These are phyloP conservation scores for Caenorhabditis briggsae DNA, from an alignment of 1,140 invertebrate genomes.

Conservation along the genomic window DNA sequence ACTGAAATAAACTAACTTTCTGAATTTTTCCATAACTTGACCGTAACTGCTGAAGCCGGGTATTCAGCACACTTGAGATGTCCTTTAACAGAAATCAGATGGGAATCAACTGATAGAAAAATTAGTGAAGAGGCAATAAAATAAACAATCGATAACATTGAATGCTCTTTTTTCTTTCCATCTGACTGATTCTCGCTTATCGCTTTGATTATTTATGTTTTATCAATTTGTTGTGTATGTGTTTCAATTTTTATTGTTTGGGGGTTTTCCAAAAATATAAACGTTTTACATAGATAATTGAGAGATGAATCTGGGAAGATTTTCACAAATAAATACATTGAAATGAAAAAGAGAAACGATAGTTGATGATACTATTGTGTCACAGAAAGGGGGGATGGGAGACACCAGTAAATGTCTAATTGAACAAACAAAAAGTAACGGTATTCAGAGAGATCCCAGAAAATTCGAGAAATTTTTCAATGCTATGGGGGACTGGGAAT, in stretches of 20 bases:
- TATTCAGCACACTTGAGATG: slow-evolving; percentile 4
- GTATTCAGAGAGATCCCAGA: no score
- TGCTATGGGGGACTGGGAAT: no score
- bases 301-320: not conserved
- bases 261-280: not conserved
- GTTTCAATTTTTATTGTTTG: slow-evolving; percentile 23
- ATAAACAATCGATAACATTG: slow-evolving; percentile 39
- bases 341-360: not conserved
- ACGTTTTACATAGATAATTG: slow-evolving; percentile 11
- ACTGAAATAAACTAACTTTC: slow-evolving; percentile 5
- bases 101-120: not conserved
- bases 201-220: not conserved
- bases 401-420: not conserved
- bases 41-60: slow-evolving; percentile 19
- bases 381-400: not conserved
- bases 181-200: not conserved
- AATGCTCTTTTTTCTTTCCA: not conserved
- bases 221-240: not conserved
- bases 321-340: not conserved
- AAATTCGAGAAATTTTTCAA: no score
- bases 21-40: slow-evolving; percentile 35
- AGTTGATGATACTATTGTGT: not conserved
- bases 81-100: slow-evolving; percentile 16
- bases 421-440: not conserved
- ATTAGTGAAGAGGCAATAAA: not conserved